Evolutionary conservation across 2,113 vertebrate genomes (phyloP).

Genomic region (Mormyrus iriodes): DNA sequence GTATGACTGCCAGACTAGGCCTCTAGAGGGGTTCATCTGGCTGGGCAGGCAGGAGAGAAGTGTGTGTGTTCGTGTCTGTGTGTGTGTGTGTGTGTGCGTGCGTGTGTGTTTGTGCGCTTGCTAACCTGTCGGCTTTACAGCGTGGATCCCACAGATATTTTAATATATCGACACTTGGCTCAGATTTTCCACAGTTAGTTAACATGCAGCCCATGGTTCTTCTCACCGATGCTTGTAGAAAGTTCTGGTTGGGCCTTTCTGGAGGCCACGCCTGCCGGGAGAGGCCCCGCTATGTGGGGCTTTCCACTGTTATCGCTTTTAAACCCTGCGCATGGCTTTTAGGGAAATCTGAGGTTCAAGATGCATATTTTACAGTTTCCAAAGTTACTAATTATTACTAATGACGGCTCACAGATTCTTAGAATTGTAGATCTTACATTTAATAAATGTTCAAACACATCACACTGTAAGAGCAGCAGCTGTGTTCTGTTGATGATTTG

Average conservation of each 20-base stretch:
- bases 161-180: slow-evolving; percentile 28
- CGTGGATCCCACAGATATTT: background rate
- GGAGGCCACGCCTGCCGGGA: background rate
- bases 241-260: background rate
- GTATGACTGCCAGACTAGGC: slow-evolving; percentile 51
- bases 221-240: slow-evolving; percentile 14
- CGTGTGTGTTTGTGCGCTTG: background rate
- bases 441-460: background rate
- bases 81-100: background rate
- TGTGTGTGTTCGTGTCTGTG: background rate
- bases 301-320: background rate
- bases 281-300: background rate
- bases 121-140: background rate
- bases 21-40: slow-evolving; percentile 46
- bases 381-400: slow-evolving; percentile 4
- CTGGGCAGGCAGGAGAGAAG: slow-evolving; percentile 28
- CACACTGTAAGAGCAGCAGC: background rate
- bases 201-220: slow-evolving; percentile 50
- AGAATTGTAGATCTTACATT: background rate
- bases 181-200: slow-evolving; percentile 47
- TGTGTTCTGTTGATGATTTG: background rate
- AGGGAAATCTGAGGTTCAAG: background rate
- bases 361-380: background rate
- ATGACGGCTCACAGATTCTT: background rate
- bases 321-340: background rate